Evolutionary conservation across 2,888 invertebrate genomes (phyloP).

Genomic region (Macrosoma leucophasiata): DNA sequence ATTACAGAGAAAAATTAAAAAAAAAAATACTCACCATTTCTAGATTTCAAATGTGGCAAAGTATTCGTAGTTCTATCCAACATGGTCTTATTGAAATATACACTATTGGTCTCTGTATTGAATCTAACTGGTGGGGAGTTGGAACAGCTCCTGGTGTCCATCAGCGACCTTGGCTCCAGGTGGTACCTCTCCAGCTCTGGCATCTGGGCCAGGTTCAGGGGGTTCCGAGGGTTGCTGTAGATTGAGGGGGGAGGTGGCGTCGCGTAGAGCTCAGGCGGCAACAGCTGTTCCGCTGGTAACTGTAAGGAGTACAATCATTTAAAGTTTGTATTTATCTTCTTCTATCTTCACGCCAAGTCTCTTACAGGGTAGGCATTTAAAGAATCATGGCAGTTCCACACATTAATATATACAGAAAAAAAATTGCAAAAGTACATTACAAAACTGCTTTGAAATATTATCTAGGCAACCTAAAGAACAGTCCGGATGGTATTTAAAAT

Average conservation of each 20-base stretch:
- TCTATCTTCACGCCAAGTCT: too few species aligned
- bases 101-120: conserved; percentile 49
- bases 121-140: conserved; percentile 61
- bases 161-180: conserved; percentile 22
- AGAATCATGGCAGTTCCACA: too few species aligned
- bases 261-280: conserved; percentile 59
- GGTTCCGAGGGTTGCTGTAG: conserved; percentile 57
- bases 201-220: conserved; percentile 54
- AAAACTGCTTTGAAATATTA: too few species aligned
- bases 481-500: too few species aligned
- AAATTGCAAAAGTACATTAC: too few species aligned
- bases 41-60: conserved; percentile 50
- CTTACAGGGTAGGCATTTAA: too few species aligned
- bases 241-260: conserved; percentile 50
- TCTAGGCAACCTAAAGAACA: too few species aligned
- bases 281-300: conserved; percentile 63
- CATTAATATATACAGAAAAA: too few species aligned
- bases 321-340: too few species aligned
- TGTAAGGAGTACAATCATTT: too few species aligned
- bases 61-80: conserved; percentile 48
- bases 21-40: conserved; percentile 40
- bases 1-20: too few species aligned
- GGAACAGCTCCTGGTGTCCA: conserved; percentile 41
- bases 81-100: conserved; percentile 46
- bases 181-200: conserved; percentile 45